Conservation (phyloP, 1,140 invertebrate species). For the Drosophila virilis region DNA sequence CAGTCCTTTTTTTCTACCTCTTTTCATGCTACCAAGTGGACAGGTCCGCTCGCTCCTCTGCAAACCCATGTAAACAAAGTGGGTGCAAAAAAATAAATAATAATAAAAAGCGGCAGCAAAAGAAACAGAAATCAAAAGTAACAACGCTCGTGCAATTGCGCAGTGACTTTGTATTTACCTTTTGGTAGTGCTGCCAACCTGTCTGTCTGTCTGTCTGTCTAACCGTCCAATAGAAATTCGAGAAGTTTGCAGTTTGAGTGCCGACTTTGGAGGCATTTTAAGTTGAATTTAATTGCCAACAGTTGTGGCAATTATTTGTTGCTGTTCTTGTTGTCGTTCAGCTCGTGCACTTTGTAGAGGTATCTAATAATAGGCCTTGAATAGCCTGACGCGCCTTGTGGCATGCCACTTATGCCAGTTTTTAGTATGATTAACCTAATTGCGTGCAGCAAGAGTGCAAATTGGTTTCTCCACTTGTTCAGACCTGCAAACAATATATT, state of each 20-base stretch:
- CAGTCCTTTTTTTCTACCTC: background rate
- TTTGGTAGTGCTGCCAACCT: constrained; percentile 35
- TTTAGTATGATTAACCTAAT: constrained; percentile 36
- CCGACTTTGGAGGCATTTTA: constrained; percentile 29
- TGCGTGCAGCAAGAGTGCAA: constrained; percentile 25
- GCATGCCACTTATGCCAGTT: constrained; percentile 17
- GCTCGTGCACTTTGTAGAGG: background rate
- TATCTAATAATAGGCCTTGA: constrained; percentile 29
- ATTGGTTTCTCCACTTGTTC: constrained; percentile 3
- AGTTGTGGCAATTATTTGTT: constrained; percentile 30
- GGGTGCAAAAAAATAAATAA: background rate
- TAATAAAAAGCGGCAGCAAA: background rate
- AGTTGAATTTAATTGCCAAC: constrained; percentile 41
- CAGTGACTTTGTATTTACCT: constrained; percentile 52
- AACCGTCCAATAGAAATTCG: constrained; percentile 2
- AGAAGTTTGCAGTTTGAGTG: constrained; percentile 10
- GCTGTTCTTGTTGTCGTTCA: background rate
- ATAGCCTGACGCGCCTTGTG: background rate
- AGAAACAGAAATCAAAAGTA: constrained; percentile 64
- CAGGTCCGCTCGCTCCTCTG: constrained; percentile 14
- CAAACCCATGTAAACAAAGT: constrained; percentile 63
- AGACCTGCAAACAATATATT: background rate
- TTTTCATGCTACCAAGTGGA: constrained; percentile 41
- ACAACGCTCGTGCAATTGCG: constrained; percentile 39
- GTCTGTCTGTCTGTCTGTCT: constrained; percentile 9